Percentiles rank a stretch among this genome's conserved stretches.
Conservation (phyloP, 2,888 invertebrate species). For the Drosophila lacicola region DNA sequence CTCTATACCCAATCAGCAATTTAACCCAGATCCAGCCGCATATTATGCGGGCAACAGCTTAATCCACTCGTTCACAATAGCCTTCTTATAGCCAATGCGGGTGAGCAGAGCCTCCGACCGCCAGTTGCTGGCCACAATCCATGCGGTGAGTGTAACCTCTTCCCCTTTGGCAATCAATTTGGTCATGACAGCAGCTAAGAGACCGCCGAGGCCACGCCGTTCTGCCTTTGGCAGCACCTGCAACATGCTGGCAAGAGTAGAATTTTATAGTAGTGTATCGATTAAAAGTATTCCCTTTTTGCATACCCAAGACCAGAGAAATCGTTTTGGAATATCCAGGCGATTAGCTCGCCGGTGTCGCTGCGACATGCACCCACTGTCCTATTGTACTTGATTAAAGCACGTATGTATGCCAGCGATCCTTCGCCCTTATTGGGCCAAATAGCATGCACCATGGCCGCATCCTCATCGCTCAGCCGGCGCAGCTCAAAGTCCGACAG, state of each 20-base stretch:
- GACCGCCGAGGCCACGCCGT: constrained; percentile 75
- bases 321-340: constrained; percentile 83
- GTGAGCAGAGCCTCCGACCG: constrained; percentile 73
- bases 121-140: constrained; percentile 72
- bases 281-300: not conserved
- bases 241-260: constrained; percentile 62
- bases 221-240: constrained; percentile 75
- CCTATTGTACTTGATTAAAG: constrained; percentile 69
- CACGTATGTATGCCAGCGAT: constrained; percentile 71
- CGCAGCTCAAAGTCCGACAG: constrained; percentile 68
- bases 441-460: constrained; percentile 60
- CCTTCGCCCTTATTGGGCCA: constrained; percentile 82
- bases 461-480: constrained; percentile 58
- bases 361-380: constrained; percentile 71
- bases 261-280: not conserved
- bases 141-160: constrained; percentile 69
- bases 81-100: constrained; percentile 71
- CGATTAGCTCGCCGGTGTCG: constrained; percentile 68
- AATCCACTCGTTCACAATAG: constrained; percentile 78
- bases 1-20: no score
- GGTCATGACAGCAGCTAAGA: constrained; percentile 69
- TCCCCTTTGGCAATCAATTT: constrained; percentile 66
- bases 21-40: no score
- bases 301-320: constrained; percentile 78
- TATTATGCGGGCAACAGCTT: constrained; percentile 59